phyloP scores from a whole-genome alignment of 2,888 invertebrate species.

The Ashinkailepas kermadecensis region DNA sequence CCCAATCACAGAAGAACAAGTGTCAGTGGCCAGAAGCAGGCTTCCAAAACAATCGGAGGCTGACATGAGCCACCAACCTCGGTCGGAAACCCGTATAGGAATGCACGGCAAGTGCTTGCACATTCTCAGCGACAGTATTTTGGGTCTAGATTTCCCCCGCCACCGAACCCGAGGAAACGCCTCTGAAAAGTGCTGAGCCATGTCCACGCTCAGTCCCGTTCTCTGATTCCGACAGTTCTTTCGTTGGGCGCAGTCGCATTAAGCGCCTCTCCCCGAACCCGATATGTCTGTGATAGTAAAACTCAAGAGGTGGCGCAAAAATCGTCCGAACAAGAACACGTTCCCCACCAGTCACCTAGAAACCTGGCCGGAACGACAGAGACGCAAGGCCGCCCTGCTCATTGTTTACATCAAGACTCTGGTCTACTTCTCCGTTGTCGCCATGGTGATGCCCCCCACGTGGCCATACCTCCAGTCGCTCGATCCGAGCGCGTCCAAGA shows the following conservation, averaged over 20 bases:
- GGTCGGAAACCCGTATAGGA: too few species aligned
- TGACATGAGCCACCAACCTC: too few species aligned
- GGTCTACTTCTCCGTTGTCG: constrained; percentile 5
- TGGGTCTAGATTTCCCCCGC: too few species aligned
- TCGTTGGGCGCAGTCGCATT: background rate
- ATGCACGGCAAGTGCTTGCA: too few species aligned
- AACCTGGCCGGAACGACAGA: background rate
- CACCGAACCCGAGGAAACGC: too few species aligned
- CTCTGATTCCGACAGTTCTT: background rate
- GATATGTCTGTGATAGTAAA: background rate
- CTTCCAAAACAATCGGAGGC: too few species aligned
- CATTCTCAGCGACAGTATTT: too few species aligned
- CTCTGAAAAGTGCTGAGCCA: too few species aligned
- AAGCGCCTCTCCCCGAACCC: background rate
- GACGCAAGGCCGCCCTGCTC: background rate
- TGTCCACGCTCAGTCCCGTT: too few species aligned
- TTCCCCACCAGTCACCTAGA: constrained; percentile 21
- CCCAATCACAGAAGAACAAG: background rate
- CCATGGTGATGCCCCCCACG: constrained; percentile 19
- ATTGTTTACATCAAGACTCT: constrained; percentile 18
- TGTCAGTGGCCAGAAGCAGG: too few species aligned
- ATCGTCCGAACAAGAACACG: background rate
- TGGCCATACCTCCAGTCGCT: constrained; percentile 15
- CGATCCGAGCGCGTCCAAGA: background rate
- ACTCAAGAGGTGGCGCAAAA: background rate